Conservation (phyloP, 2,113 vertebrate species). For the Hemiprocne comata region DNA sequence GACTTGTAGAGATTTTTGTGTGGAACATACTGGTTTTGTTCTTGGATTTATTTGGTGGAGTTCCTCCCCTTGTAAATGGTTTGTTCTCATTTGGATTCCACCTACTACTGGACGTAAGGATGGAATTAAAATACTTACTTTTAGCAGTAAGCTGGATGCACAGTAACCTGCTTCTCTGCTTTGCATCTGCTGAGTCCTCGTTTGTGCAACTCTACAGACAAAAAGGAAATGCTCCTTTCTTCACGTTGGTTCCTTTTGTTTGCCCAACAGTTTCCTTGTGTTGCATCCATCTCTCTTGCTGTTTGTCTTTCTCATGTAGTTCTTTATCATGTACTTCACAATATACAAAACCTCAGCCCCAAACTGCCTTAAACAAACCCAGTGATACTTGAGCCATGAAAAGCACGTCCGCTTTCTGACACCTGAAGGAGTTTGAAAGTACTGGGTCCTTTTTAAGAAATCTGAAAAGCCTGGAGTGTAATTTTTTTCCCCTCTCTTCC, state of each 20-base stretch:
- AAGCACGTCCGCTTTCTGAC: not conserved
- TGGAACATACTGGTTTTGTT: not conserved
- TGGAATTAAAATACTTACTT: not conserved
- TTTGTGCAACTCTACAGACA: conserved; percentile 13
- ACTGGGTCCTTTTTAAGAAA: not conserved
- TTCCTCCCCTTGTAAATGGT: conserved; percentile 11
- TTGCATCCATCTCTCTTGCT: conserved; percentile 16
- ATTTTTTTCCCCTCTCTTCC: not conserved
- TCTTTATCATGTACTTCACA: not conserved
- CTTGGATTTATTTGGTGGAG: conserved; percentile 36
- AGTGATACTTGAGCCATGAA: not conserved
- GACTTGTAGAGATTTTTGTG: not conserved
- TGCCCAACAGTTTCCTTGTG: conserved; percentile 1
- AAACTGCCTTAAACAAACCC: not conserved
- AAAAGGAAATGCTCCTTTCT: conserved; percentile 19
- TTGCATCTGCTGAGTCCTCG: not conserved
- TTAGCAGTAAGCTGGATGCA: not conserved
- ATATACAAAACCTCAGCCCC: not conserved
- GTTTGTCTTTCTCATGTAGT: not conserved
- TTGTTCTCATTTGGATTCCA: conserved; percentile 3
- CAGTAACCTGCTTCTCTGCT: not conserved
- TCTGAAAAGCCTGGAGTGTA: not conserved
- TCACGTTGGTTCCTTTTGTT: conserved; percentile 19
- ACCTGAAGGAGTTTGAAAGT: not conserved
- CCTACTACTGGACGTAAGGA: conserved; percentile 33